Conservation (phyloP, 2,797 vertebrate species). For the Clarias pachynema region DNA sequence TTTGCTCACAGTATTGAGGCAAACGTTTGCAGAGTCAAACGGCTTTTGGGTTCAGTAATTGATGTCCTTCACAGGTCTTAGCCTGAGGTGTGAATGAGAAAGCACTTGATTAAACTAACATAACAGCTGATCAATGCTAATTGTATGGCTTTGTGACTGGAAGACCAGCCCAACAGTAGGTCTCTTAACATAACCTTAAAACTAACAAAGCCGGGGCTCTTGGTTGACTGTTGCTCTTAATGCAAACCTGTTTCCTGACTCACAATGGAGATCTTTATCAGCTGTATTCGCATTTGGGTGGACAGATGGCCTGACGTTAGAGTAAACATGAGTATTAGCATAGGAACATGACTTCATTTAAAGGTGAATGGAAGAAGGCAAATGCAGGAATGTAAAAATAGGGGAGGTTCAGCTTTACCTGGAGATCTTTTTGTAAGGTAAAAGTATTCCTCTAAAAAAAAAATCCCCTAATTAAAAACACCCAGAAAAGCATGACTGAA, state of each 20-base stretch:
- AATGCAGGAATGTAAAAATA: constrained; percentile 28
- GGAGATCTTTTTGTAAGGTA: constrained; percentile 15
- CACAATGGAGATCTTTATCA: constrained; percentile 64
- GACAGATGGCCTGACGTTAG: constrained; percentile 57
- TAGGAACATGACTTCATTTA: constrained; percentile 54
- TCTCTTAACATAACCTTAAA: constrained; percentile 61
- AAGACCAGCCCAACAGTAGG: constrained; percentile 49
- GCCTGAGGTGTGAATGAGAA: constrained; percentile 53
- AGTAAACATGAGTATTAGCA: constrained; percentile 45
- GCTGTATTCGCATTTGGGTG: constrained; percentile 54
- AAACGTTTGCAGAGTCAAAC: constrained; percentile 41
- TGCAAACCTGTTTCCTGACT: constrained; percentile 58
- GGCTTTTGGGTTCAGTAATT: constrained; percentile 49
- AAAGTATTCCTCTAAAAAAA: not conserved
- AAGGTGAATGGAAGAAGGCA: constrained; percentile 54
- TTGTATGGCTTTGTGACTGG: constrained; percentile 55
- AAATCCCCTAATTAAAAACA: too few species aligned
- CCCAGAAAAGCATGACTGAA: not conserved
- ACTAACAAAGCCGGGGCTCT: constrained; percentile 58
- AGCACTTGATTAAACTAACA: constrained; percentile 60
- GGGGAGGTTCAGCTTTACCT: constrained; percentile 23
- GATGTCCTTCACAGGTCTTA: constrained; percentile 53
- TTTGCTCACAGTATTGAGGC: not conserved
- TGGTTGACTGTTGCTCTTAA: constrained; percentile 55
- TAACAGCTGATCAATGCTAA: constrained; percentile 61